Conservation (phyloP, 2,888 invertebrate species). For the Microplitis manilae region DNA sequence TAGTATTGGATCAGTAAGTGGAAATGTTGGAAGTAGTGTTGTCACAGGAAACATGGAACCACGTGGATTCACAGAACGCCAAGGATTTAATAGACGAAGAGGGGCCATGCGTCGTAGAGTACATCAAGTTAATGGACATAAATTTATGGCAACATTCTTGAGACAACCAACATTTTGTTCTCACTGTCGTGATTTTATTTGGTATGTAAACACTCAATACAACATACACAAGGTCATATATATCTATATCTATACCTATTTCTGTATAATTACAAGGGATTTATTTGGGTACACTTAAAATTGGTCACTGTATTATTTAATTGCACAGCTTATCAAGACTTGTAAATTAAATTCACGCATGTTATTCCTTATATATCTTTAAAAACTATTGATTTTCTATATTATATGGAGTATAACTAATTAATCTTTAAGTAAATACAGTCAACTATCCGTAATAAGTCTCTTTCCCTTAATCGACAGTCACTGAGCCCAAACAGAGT, state of each 20-base stretch:
- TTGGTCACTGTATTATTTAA: background rate
- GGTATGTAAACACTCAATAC: slow-evolving; percentile 76
- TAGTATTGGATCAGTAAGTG: slow-evolving; percentile 57
- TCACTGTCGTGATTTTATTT: slow-evolving; percentile 99
- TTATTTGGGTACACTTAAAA: background rate
- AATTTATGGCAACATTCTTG: slow-evolving; percentile 99
- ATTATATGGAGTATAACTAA: background rate
- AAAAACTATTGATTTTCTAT: background rate
- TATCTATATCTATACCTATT: background rate
- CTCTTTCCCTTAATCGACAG: too few species aligned
- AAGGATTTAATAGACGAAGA: slow-evolving; percentile 94
- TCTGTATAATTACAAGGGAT: background rate
- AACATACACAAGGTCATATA: background rate
- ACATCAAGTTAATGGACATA: slow-evolving; percentile 98
- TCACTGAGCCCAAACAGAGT: too few species aligned
- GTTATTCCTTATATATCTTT: background rate
- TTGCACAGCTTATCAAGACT: background rate
- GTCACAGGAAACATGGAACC: slow-evolving; percentile 72
- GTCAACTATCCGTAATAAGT: too few species aligned
- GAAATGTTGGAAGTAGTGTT: slow-evolving; percentile 57
- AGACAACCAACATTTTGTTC: slow-evolving; percentile 99
- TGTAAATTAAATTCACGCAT: slow-evolving; percentile 3
- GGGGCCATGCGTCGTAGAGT: slow-evolving; percentile 98
- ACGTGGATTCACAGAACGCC: slow-evolving; percentile 96
- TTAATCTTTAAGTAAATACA: too few species aligned